phyloP scores from a whole-genome alignment of 1,140 invertebrate genomes.

The Drosophila mayri region DNA sequence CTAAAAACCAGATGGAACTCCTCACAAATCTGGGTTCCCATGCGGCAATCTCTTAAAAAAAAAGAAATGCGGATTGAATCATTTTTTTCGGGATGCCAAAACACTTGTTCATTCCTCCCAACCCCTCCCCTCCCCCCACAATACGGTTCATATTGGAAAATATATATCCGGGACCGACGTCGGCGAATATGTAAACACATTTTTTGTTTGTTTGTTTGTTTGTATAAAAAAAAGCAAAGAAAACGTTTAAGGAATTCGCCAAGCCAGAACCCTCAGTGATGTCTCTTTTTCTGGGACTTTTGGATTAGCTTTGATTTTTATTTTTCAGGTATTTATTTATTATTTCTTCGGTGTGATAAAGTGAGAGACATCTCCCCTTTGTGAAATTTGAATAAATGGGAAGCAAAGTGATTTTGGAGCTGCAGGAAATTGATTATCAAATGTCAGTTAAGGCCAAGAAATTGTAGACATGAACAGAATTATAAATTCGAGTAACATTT shows the following conservation, averaged over 20 bases:
- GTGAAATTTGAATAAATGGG: slow-evolving; percentile 3
- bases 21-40: slow-evolving; percentile 18
- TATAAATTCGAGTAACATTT: neutral
- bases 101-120: slow-evolving; percentile 17
- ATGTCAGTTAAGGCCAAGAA: neutral
- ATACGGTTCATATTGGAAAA: slow-evolving; percentile 31
- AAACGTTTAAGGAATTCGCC: slow-evolving; percentile 20
- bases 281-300: neutral
- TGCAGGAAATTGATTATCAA: slow-evolving; percentile 2
- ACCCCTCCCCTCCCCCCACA: neutral
- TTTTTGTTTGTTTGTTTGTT: slow-evolving; percentile 5
- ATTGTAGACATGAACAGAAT: neutral
- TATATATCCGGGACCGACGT: slow-evolving; percentile 4
- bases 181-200: slow-evolving; percentile 34
- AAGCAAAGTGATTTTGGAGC: neutral
- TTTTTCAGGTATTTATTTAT: slow-evolving; percentile 18
- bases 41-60: neutral
- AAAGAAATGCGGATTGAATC: slow-evolving; percentile 24
- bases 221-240: slow-evolving; percentile 1
- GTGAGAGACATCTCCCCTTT: neutral
- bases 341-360: neutral
- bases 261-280: neutral
- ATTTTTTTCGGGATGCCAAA: slow-evolving; percentile 18
- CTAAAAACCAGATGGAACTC: slow-evolving; percentile 31
- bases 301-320: neutral